Evolutionary conservation across 2,113 vertebrate genomes (phyloP).

Genomic region (Steatornis caripensis): DNA sequence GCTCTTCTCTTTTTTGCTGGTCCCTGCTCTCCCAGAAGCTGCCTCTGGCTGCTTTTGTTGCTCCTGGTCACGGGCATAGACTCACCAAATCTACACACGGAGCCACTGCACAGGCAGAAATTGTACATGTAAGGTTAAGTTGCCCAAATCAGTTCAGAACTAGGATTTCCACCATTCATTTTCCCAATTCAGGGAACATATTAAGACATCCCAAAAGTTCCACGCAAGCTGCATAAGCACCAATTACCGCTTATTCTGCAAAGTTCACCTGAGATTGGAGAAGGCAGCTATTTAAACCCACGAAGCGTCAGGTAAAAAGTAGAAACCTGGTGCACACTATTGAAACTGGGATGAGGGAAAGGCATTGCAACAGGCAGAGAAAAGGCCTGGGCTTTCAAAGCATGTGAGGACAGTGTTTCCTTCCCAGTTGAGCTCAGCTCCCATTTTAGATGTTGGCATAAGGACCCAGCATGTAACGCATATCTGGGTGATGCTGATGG

Average conservation of each 20-base stretch:
- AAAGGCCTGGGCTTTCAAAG: not conserved
- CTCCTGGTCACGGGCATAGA: not conserved
- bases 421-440: not conserved
- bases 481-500: not conserved
- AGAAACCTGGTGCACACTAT: not conserved
- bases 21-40: not conserved
- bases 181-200: not conserved
- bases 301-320: not conserved
- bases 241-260: not conserved
- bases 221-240: not conserved
- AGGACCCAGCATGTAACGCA: not conserved
- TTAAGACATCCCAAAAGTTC: not conserved
- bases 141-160: not conserved
- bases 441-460: not conserved
- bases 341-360: not conserved
- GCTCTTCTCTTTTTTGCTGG: not conserved
- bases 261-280: not conserved
- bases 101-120: not conserved
- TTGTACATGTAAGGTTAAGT: rapidly evolving
- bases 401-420: not conserved
- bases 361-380: not conserved
- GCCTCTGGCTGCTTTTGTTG: not conserved
- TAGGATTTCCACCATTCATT: not conserved
- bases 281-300: not conserved
- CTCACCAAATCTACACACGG: rapidly evolving